A percentile compares a stretch with the other conserved stretches of the same genome.
These are phyloP conservation scores for Gymnocheta viridis DNA, from an alignment of 2,888 invertebrate species.

Conservation along the genomic window DNA sequence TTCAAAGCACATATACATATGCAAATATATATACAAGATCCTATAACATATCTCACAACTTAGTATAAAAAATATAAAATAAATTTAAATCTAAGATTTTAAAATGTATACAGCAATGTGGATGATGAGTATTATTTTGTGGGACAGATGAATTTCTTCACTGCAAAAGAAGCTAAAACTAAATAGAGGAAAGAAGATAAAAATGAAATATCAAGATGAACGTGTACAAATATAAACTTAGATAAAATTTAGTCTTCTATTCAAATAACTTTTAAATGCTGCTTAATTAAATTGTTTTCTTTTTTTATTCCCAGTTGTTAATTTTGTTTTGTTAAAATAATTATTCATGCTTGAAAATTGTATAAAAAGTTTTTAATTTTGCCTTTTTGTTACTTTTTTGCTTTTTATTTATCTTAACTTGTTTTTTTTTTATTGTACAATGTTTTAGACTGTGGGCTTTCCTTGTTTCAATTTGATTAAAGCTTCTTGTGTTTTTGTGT, in stretches of 20 bases:
- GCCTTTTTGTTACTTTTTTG: not conserved
- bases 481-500: not conserved
- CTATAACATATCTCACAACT: not conserved
- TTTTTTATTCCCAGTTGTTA: not conserved
- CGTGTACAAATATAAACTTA: not conserved
- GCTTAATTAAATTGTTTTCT: slow-evolving; percentile 17
- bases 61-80: not conserved
- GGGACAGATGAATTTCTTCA: not conserved
- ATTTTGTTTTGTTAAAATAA: slow-evolving; percentile 69
- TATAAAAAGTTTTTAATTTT: slow-evolving; percentile 61
- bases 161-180: too few relatives aligned
- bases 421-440: not conserved
- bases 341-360: slow-evolving; percentile 77
- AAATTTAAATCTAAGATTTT: slow-evolving; percentile 10
- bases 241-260: not conserved
- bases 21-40: not conserved
- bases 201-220: not conserved
- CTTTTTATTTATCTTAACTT: not conserved
- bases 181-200: not conserved
- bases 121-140: slow-evolving; percentile 19
- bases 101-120: not conserved
- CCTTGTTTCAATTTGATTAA: not conserved
- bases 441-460: not conserved
- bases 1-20: not conserved
- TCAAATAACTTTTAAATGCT: slow-evolving; percentile 21